phyloP scores from a whole-genome alignment of 1,140 invertebrate genomes.

The Aphelenchoides besseyi region DNA sequence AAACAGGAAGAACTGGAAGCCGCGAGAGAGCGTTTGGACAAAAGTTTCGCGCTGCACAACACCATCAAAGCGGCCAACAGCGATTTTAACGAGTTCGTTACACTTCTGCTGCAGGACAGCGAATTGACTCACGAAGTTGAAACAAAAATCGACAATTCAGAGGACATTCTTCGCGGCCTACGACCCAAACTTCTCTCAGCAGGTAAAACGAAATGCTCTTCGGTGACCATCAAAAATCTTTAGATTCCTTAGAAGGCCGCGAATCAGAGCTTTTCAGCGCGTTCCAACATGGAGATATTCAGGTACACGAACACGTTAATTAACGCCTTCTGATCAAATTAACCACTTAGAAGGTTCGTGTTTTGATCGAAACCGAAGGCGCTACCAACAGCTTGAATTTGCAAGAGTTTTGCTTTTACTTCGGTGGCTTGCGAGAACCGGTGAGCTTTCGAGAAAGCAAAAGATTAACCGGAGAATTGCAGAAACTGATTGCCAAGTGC shows the following conservation, averaged over 20 bases:
- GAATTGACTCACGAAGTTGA: not conserved
- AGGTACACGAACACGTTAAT: too few species aligned
- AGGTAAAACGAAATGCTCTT: too few species aligned
- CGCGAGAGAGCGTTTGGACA: not conserved
- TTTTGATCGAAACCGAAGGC: not conserved
- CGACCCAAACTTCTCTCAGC: too few species aligned
- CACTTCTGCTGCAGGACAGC: not conserved
- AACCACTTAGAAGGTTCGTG: not conserved
- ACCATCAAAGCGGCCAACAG: not conserved
- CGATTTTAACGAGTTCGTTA: constrained; percentile 3
- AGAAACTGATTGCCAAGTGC: constrained; percentile 11
- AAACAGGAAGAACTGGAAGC: constrained; percentile 1
- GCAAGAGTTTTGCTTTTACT: constrained; percentile 14
- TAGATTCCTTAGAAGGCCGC: too few species aligned
- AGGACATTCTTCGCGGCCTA: not conserved
- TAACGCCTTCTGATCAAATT: too few species aligned
- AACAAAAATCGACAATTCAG: not conserved
- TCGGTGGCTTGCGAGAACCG: not conserved
- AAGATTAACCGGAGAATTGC: not conserved
- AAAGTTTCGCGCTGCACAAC: not conserved
- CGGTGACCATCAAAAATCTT: too few species aligned
- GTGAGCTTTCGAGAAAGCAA: constrained; percentile 1
- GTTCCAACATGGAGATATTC: not conserved
- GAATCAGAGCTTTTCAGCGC: too few species aligned
- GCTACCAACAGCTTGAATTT: not conserved